Evolutionary conservation across 35 echinoderm and acorn worm genomes (phyloP).

Genomic region (Holothuria glaberrima): DNA sequence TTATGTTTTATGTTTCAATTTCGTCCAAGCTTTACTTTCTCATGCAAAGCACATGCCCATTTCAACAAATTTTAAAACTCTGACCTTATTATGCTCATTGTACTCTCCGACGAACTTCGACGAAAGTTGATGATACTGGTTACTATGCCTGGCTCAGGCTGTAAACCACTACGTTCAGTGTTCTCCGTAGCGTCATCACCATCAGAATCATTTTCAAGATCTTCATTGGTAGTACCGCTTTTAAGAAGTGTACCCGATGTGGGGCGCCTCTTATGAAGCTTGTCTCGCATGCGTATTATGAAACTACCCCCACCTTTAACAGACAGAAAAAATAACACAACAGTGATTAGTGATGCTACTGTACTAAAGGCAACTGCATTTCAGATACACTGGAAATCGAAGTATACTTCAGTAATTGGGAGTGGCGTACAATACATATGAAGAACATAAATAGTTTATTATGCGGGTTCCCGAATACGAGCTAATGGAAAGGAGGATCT

Average conservation of each 20-base stretch:
- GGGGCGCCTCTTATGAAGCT: neutral
- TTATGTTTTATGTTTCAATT: too few relatives aligned
- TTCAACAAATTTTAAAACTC: neutral
- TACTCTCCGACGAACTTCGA: conserved; percentile 54
- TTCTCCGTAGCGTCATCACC: neutral
- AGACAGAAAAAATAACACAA: neutral
- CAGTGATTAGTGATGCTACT: too few relatives aligned
- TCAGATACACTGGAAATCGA: too few relatives aligned
- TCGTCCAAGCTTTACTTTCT: neutral
- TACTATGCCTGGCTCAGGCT: neutral
- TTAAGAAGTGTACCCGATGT: conserved; percentile 1
- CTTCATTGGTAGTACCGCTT: neutral
- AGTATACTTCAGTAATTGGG: too few relatives aligned
- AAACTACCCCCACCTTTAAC: conserved; percentile 1
- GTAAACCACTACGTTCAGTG: neutral
- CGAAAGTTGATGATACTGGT: conserved; percentile 65
- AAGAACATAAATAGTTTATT: too few relatives aligned
- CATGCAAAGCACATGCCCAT: neutral
- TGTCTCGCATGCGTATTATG: conserved; percentile 42
- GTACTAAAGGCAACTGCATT: too few relatives aligned
- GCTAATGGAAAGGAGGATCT: too few relatives aligned
- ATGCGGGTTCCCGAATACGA: too few relatives aligned
- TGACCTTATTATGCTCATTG: conserved; percentile 79
- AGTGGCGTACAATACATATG: too few relatives aligned
- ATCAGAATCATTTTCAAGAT: neutral